Base-by-base conservation (phyloP, 2,113 vertebrate species). In the Motacilla alba region DNA sequence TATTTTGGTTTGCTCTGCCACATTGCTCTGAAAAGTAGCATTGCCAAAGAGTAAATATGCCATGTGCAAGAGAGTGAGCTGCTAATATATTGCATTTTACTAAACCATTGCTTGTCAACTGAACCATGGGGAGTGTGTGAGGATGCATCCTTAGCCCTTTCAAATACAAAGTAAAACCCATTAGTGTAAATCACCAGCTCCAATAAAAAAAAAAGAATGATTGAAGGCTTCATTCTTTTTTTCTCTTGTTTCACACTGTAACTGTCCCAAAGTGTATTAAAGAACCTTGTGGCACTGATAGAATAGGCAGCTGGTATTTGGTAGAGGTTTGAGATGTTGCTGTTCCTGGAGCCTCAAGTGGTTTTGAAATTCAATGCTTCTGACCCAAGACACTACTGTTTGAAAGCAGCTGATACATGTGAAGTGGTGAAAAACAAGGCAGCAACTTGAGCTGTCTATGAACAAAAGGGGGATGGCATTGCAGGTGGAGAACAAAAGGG, bases 401-500 rank as follows among this genome's bases (percentile, higher is more conserved):
- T 74, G 69, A 81, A 88, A 43, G 79, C 67, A 88, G 85, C 63
- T 83, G 94, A 83, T 94, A 69, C 2, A 20, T 3, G 6, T 0
- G 1, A 64, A 74, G 81, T 60, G 77, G 62, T 94, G 95, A 89
- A 94, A 97, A 94, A 79, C 56, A 91, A 60, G 67, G 93, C 53
- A 83, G 93, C 53, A 91, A 92, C 59, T 69, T 80, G 89, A 95
- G 85, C 90, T 83, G 31, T 10, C 26, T 41, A 0, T 0, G 1
- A 55, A 18, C 2, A 37, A 66, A 66, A 90, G 43, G 20, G 39
- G 20, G 37, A 19, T 69, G 91, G 62, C 1, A 0, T 30, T 89
- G 89, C 67, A 82, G 31, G 74, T 84, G 67, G 59, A 76, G 53
- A 87, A 60, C 49, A 87, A 95, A 91, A 44, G 7, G 68, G 31